Base-by-base conservation (phyloP, 2,113 vertebrate genomes). In the Cyanistes caeruleus region DNA sequence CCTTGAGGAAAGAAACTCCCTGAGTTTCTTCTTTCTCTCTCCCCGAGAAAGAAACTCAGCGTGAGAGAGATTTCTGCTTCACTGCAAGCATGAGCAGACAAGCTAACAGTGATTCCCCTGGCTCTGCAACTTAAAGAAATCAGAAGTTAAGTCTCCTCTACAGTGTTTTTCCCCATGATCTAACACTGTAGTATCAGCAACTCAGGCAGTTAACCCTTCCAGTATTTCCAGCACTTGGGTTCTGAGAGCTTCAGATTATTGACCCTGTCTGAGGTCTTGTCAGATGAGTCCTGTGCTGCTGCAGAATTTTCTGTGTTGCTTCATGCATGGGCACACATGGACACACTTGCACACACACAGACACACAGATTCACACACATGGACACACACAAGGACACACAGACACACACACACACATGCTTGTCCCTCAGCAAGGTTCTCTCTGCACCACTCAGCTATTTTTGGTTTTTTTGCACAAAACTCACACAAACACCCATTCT, bases 111-210 rank as follows among this genome's bases (percentile, higher is more conserved):
- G 49, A 91, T 62, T 92, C 53, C 79, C 58, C 10, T 43, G 85
- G 58, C 67, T 80, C 67, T 93, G 82, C 62, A 91, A 65, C 44
- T 76, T 85, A 60, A 81, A 75, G 87, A 84, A 87, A 84, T n/a
- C 65, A 72, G 35, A 76, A 94, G 39, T 84, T 84, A 76, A 75
- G 33, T 31, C n/a, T 84, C 19, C 80, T 67, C 27, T 85, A 21
- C 35, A 37, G 43, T 28, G n/a, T 79, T 96, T 94, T 84, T 39
- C 15, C 15, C 62, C 1, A 0, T 74, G 58, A 75, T 79, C 62
- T 91, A 64, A 37, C 44, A 44, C 19, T 28, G 16, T 27, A 82
- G 30, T 59, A 70, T 15, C 30, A 70, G 39, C 52, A 78, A 2
- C n/a, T 64, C 70, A 56, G 55, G 9, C n/a, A 58, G 41, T 65